These are phyloP conservation scores for Aphaenogaster floridana DNA, from an alignment of 1,140 invertebrate genomes.

Conservation along the genomic window DNA sequence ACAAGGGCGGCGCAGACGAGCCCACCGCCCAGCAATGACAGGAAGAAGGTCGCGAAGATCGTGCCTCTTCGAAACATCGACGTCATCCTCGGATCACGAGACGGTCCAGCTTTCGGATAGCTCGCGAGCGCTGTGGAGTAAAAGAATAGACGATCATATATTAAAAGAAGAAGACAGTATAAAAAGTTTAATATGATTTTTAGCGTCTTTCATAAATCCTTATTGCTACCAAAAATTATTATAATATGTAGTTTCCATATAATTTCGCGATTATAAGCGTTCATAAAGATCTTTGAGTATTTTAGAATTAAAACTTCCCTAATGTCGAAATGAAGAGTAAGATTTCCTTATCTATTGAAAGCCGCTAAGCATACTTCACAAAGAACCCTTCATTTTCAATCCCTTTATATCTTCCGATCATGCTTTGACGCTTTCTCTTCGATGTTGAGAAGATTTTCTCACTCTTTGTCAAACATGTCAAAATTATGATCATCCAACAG, in stretches of 20 bases:
- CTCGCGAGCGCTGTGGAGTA: conserved; percentile 57
- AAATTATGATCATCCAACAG: not conserved
- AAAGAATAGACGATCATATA: not conserved
- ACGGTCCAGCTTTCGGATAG: conserved; percentile 63
- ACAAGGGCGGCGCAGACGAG: conserved; percentile 94
- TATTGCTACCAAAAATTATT: not conserved
- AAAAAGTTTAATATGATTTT: not conserved
- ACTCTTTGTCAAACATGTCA: conserved; percentile 7
- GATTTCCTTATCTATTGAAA: conserved; percentile 15
- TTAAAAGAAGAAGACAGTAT: not conserved
- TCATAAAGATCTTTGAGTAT: not conserved
- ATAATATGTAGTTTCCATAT: no score
- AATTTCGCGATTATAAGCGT: not conserved
- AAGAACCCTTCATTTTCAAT: not conserved
- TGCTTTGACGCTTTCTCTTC: not conserved
- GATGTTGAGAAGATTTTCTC: not conserved
- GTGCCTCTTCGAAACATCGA: conserved; percentile 91
- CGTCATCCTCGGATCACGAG: conserved; percentile 80
- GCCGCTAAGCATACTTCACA: not conserved
- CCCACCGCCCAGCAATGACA: conserved; percentile 93
- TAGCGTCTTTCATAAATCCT: not conserved
- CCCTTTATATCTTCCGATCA: not conserved
- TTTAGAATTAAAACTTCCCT: not conserved
- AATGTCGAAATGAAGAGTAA: not conserved
- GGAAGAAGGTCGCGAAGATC: conserved; percentile 96